phyloP scores from a whole-genome alignment of 2,797 vertebrate species.

The Macrochelys suwanniensis region DNA sequence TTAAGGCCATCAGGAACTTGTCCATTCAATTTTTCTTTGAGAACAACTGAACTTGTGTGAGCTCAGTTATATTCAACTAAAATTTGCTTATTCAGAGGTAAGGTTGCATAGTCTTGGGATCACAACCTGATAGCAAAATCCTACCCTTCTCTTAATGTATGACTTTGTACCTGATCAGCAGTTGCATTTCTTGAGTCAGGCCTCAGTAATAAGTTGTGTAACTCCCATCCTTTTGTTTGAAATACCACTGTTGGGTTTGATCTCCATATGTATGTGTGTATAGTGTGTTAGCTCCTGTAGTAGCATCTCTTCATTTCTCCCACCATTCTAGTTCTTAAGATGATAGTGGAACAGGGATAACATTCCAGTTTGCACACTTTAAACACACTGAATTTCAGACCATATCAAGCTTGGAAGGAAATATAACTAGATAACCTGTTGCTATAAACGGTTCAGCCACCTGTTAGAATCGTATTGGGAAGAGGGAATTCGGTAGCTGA shows the following conservation, averaged over 20 bases:
- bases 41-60: neutral
- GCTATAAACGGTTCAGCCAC: neutral
- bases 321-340: neutral
- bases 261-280: neutral
- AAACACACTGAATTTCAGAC: neutral
- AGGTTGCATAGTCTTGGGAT: neutral
- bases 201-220: neutral
- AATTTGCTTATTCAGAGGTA: neutral
- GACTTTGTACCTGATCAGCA: neutral
- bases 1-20: neutral
- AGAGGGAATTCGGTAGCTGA: neutral
- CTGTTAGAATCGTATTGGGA: neutral
- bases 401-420: neutral
- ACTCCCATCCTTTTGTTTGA: neutral
- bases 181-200: neutral
- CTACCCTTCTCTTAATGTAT: conserved; percentile 48
- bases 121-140: conserved; percentile 35
- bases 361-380: conserved; percentile 9
- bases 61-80: rapidly evolving
- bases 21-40: neutral
- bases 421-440: rapidly evolving
- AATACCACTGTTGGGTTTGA: neutral
- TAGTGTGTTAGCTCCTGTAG: neutral
- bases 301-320: neutral
- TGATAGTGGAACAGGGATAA: neutral